Conservation (phyloP, 2,113 vertebrate genomes). For the Coturnix japonica region DNA sequence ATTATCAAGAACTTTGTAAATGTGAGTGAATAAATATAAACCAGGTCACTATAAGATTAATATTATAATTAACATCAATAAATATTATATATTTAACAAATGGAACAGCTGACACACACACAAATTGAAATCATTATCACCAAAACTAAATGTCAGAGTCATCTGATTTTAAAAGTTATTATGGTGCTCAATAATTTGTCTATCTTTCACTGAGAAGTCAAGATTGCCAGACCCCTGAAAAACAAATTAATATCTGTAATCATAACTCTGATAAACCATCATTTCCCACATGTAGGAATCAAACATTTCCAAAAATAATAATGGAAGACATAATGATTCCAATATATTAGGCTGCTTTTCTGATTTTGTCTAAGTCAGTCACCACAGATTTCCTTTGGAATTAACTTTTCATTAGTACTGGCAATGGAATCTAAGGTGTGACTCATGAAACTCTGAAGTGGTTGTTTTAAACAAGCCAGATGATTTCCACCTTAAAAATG, state of each 20-base stretch:
- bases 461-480: conserved; percentile 24
- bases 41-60: conserved; percentile 16
- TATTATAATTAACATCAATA: conserved; percentile 15
- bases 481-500: conserved; percentile 29
- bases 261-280: conserved; percentile 1
- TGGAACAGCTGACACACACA: neutral
- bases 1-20: conserved; percentile 26
- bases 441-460: conserved; percentile 44
- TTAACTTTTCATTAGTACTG: conserved; percentile 39
- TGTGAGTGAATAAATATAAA: conserved; percentile 21
- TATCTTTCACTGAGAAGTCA: neutral
- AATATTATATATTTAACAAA: neutral
- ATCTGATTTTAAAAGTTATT: neutral
- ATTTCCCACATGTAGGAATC: neutral
- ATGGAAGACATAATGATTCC: neutral
- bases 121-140: neutral
- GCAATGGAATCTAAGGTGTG: neutral
- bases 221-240: neutral
- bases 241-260: neutral
- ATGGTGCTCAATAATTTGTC: neutral
- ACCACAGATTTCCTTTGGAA: neutral
- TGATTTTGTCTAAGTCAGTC: conserved; percentile 37
- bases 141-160: neutral
- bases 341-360: neutral
- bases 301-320: neutral